Evolutionary conservation across 2,113 vertebrate species (phyloP).

Genomic region (Zootoca vivipara): DNA sequence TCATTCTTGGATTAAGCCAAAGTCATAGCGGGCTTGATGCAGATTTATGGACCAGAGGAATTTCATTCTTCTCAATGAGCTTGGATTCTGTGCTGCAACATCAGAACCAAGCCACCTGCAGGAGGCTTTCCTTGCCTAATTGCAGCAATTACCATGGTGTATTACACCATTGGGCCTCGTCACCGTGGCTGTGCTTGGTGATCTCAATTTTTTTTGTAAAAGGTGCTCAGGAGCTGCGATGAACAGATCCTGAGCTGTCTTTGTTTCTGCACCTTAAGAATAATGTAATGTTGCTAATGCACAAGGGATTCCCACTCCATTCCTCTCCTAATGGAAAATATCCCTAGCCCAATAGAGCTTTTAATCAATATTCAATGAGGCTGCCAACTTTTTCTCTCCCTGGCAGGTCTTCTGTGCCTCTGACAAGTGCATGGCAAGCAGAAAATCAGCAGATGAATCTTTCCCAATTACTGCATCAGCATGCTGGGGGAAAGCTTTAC

Average conservation of each 20-base stretch:
- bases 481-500: background rate
- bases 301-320: background rate
- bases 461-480: no score
- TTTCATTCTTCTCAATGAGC: background rate
- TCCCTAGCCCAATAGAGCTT: background rate
- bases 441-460: background rate
- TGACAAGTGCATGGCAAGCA: background rate
- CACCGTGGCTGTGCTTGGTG: background rate
- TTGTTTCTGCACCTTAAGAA: background rate
- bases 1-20: background rate
- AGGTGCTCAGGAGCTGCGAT: background rate
- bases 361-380: constrained; percentile 8
- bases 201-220: constrained; percentile 3
- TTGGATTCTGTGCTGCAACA: background rate
- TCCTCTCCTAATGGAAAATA: background rate
- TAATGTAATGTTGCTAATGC: background rate
- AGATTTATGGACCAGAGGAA: background rate
- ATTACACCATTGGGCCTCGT: background rate
- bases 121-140: background rate
- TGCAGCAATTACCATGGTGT: background rate
- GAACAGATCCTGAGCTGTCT: background rate
- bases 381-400: background rate
- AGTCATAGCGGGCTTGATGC: background rate
- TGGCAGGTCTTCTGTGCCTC: background rate
- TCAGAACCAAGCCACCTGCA: background rate